These are phyloP conservation scores for Muntiacus muntjak DNA, from an alignment of 2,113 vertebrate species.

Conservation along the genomic window DNA sequence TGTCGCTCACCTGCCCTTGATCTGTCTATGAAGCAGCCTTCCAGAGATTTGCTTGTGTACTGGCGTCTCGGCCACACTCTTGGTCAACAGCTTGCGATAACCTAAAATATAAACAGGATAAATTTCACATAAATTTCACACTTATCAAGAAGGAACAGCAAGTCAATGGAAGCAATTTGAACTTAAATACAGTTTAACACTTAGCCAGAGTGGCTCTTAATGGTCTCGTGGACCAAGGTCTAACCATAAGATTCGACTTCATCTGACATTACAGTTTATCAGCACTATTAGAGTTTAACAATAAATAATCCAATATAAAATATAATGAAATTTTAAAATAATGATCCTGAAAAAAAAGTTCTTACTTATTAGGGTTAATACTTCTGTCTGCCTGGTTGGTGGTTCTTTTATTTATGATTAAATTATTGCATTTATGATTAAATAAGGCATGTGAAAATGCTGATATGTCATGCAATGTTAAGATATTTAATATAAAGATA, in stretches of 20 bases:
- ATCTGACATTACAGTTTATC: background rate
- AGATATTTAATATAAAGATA: background rate
- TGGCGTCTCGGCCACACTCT: constrained; percentile 92
- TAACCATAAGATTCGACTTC: background rate
- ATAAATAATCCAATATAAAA: background rate
- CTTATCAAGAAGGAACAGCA: background rate
- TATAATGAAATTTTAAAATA: background rate
- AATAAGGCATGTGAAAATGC: background rate
- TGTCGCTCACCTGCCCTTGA: constrained; percentile 87
- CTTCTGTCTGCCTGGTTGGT: background rate
- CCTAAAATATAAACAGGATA: constrained; percentile 75
- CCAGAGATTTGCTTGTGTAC: constrained; percentile 91
- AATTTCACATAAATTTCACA: background rate
- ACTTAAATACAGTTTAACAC: background rate
- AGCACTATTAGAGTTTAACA: background rate
- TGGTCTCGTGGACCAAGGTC: background rate
- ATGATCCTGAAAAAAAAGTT: background rate
- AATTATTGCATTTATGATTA: background rate
- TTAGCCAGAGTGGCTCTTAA: background rate
- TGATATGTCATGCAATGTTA: background rate
- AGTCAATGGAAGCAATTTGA: background rate
- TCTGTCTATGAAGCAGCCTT: constrained; percentile 89
- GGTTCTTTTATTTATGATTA: background rate
- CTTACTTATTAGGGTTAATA: background rate
- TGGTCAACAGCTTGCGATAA: constrained; percentile 86